These are phyloP conservation scores for Microctonus hyperodae DNA, from an alignment of 2,888 invertebrate genomes.

Conservation along the genomic window DNA sequence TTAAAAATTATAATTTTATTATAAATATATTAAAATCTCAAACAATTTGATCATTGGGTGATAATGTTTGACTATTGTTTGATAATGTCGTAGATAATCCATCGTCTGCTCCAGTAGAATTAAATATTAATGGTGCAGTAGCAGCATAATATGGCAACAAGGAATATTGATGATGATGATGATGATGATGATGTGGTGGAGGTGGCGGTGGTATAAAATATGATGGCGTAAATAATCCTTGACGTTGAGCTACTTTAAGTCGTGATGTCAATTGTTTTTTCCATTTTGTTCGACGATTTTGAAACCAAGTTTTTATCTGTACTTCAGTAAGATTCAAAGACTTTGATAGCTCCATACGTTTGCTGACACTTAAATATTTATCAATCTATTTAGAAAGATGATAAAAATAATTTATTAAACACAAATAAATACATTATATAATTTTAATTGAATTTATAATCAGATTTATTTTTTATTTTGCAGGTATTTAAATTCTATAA, in stretches of 20 bases:
- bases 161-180: slow-evolving; percentile 65
- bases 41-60: neutral
- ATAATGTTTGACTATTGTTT: neutral
- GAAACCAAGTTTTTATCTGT: slow-evolving; percentile 97
- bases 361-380: slow-evolving; percentile 95
- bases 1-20: no score
- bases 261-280: slow-evolving; percentile 94
- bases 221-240: slow-evolving; percentile 77
- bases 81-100: slow-evolving; percentile 39
- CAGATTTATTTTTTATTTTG: no score
- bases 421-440: neutral
- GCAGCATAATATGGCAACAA: slow-evolving; percentile 68
- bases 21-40: neutral
- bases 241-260: slow-evolving; percentile 87
- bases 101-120: slow-evolving; percentile 63
- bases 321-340: slow-evolving; percentile 89
- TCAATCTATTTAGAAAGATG: slow-evolving; percentile 69
- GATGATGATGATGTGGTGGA: slow-evolving; percentile 23
- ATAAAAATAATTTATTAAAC: slow-evolving; percentile 5
- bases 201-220: slow-evolving; percentile 68
- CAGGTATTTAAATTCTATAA: no score
- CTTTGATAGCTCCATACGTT: slow-evolving; percentile 92
- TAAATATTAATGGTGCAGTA: slow-evolving; percentile 67
- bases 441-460: no score
- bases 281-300: slow-evolving; percentile 95